phyloP scores from a whole-genome alignment of 2,888 invertebrate genomes.

The Eucera pruinosa region DNA sequence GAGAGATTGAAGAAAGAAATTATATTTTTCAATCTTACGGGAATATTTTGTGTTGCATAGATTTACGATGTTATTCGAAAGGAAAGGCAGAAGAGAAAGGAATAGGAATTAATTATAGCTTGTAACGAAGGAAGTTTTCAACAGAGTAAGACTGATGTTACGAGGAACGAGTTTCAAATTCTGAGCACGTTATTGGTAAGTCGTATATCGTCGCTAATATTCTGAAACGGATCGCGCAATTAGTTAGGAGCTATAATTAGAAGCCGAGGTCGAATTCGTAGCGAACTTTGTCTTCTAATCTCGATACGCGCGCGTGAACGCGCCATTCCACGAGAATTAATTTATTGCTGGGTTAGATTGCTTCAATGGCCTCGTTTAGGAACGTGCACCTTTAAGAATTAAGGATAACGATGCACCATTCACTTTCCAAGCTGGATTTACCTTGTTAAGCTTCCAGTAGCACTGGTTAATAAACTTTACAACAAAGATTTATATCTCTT shows the following conservation, averaged over 20 bases:
- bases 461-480: no score
- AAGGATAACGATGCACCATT: background rate
- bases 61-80: no score
- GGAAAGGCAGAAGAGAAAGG: background rate
- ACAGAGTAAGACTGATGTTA: background rate
- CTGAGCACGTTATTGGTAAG: constrained; percentile 32
- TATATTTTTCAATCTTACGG: no score
- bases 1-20: no score
- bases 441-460: no score
- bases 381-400: constrained; percentile 9
- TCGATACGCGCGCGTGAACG: constrained; percentile 16
- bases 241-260: constrained; percentile 43
- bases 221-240: constrained; percentile 36
- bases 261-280: constrained; percentile 23
- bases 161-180: background rate
- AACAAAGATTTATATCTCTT: no score
- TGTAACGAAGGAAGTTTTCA: background rate
- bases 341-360: constrained; percentile 21
- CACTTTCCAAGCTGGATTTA: no score
- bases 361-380: constrained; percentile 1
- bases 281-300: constrained; percentile 42
- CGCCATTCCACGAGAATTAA: constrained; percentile 8
- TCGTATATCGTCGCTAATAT: constrained; percentile 25
- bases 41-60: no score
- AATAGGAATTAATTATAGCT: background rate